phyloP scores from a whole-genome alignment of 1,140 invertebrate species.

The Zaprionus davidi region DNA sequence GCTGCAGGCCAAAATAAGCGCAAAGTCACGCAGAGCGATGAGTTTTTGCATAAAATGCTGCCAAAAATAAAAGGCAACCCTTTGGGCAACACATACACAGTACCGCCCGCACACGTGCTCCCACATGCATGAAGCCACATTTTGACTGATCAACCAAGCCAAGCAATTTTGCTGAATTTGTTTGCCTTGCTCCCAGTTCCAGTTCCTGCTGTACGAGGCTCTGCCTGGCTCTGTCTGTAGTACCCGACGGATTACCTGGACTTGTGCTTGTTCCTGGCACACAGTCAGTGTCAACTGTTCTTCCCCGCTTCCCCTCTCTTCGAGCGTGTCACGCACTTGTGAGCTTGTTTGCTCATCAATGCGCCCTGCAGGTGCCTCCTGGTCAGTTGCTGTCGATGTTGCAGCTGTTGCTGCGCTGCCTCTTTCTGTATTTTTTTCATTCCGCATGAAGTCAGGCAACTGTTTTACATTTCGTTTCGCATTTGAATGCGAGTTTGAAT shows the following conservation, averaged over 20 bases:
- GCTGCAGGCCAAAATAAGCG: slow-evolving; percentile 44
- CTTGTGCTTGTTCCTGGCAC: slow-evolving; percentile 71
- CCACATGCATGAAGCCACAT: slow-evolving; percentile 16
- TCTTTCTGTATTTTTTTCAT: background rate
- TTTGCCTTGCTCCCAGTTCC: slow-evolving; percentile 8
- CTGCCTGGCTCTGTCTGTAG: slow-evolving; percentile 37
- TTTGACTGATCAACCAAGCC: slow-evolving; percentile 48
- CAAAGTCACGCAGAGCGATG: slow-evolving; percentile 55
- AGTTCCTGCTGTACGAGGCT: slow-evolving; percentile 17
- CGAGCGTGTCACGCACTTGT: slow-evolving; percentile 65
- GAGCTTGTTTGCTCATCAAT: slow-evolving; percentile 51
- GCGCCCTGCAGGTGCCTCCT: slow-evolving; percentile 34
- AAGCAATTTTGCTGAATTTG: slow-evolving; percentile 71
- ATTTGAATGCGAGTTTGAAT: slow-evolving; percentile 38
- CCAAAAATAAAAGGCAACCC: slow-evolving; percentile 38
- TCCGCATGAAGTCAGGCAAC: slow-evolving; percentile 39
- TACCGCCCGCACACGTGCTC: slow-evolving; percentile 2
- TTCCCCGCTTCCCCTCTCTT: background rate
- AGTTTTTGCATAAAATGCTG: slow-evolving; percentile 53
- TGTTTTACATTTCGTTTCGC: slow-evolving; percentile 49
- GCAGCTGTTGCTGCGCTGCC: slow-evolving; percentile 13
- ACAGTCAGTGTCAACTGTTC: slow-evolving; percentile 39
- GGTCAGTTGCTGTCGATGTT: slow-evolving; percentile 8
- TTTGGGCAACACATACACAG: slow-evolving; percentile 7
- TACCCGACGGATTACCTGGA: slow-evolving; percentile 73